Percentiles rank a stretch among this genome's conserved stretches.
phyloP scores from a whole-genome alignment of 2,113 vertebrate genomes.

The Barnardius zonarius region DNA sequence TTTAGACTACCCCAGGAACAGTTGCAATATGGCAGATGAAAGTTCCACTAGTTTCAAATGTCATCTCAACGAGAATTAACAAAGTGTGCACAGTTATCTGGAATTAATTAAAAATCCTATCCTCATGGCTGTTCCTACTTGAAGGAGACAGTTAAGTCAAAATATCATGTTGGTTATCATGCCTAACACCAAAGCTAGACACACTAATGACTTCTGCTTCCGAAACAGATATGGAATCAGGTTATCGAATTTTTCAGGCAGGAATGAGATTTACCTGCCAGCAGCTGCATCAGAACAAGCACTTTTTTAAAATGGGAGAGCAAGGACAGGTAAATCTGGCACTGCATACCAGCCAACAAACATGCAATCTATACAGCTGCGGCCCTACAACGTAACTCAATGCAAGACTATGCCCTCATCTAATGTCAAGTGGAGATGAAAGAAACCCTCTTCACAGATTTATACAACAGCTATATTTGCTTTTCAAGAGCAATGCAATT shows the following conservation, averaged over 20 bases:
- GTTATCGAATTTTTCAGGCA: not conserved
- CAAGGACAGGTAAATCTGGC: not conserved
- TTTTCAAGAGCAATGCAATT: not conserved
- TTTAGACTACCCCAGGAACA: not conserved
- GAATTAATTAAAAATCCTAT: not conserved
- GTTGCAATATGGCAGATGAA: not conserved
- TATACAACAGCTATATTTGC: not conserved
- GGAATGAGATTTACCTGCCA: not conserved
- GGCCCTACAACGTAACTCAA: not conserved
- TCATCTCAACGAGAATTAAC: not conserved
- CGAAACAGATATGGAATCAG: not conserved
- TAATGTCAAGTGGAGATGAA: not conserved
- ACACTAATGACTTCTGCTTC: not conserved
- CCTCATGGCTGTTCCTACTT: not conserved
- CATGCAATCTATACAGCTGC: rapidly evolving
- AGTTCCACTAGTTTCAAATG: not conserved
- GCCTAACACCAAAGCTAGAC: not conserved
- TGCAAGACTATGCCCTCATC: not conserved
- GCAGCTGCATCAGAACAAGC: not conserved
- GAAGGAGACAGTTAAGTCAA: not conserved
- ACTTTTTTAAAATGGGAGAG: not conserved
- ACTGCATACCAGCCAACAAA: not conserved
- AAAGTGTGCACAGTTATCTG: not conserved
- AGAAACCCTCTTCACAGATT: not conserved
- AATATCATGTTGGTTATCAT: not conserved